Evolutionary conservation across 1,140 invertebrate species (phyloP).

Genomic region (Aricia agestis): DNA sequence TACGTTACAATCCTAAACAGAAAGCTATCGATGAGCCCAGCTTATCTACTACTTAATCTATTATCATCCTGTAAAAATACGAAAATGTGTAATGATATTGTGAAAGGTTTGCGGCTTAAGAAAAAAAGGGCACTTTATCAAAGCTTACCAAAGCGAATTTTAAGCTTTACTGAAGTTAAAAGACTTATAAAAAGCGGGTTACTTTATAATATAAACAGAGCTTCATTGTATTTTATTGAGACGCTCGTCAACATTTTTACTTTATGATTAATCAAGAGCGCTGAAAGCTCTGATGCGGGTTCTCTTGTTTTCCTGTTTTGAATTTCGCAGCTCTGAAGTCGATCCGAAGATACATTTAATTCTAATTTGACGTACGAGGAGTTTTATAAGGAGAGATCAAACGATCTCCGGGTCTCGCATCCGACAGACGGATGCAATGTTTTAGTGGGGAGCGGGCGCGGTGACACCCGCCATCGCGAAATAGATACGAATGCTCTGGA

Average conservation of each 20-base stretch:
- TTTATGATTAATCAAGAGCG: background rate
- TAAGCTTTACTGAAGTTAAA: background rate
- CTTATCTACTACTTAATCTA: too few relatives aligned
- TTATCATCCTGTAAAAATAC: too few relatives aligned
- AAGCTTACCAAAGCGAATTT: background rate
- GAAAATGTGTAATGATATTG: too few relatives aligned
- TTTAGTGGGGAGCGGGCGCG: conserved; percentile 39
- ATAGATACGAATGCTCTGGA: conserved; percentile 26
- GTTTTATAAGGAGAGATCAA: conserved; percentile 58
- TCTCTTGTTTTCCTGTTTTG: conserved; percentile 28
- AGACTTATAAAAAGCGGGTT: background rate
- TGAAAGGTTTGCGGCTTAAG: background rate
- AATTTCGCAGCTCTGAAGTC: conserved; percentile 21
- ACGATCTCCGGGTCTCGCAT: conserved; percentile 51
- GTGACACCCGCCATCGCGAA: conserved; percentile 29
- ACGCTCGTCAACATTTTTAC: conserved; percentile 8
- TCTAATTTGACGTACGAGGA: conserved; percentile 44
- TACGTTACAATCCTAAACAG: too few relatives aligned
- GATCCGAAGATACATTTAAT: conserved; percentile 31
- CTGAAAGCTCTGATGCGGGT: conserved; percentile 15
- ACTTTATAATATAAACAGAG: background rate
- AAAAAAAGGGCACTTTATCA: background rate
- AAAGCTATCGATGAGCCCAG: too few relatives aligned
- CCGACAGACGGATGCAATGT: conserved; percentile 43
- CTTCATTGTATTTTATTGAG: conserved; percentile 6